These are phyloP conservation scores for Gambelia wislizenii DNA, from an alignment of 2,797 vertebrate species.

Conservation along the genomic window DNA sequence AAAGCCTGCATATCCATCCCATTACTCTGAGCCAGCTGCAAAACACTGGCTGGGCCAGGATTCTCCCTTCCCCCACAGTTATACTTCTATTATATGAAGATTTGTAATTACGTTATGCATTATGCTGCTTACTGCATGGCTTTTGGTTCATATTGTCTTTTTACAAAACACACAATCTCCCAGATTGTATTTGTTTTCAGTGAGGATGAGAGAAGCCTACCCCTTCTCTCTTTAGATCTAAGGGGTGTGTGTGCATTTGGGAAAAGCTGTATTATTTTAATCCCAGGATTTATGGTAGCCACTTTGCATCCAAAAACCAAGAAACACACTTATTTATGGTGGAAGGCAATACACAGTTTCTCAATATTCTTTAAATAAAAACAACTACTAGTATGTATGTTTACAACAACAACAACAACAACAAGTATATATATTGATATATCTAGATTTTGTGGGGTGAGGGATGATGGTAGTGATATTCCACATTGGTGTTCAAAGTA, in stretches of 20 bases:
- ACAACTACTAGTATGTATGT: not conserved
- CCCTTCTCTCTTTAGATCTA: not conserved
- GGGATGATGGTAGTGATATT: not conserved
- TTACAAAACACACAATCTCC: not conserved
- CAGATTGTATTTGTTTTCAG: not conserved
- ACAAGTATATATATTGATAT: not conserved
- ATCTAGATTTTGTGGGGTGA: not conserved
- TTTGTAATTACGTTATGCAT: conserved; percentile 12
- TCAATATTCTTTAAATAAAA: not conserved
- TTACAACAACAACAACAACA: too few species aligned
- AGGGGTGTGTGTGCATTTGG: not conserved
- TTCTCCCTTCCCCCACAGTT: not conserved
- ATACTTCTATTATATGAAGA: conserved; percentile 24
- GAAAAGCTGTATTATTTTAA: not conserved
- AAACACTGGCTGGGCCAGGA: not conserved
- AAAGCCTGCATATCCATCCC: not conserved
- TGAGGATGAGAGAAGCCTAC: not conserved
- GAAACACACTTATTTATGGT: not conserved
- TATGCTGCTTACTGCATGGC: not conserved
- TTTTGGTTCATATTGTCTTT: not conserved
- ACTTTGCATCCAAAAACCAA: not conserved
- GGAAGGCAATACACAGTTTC: not conserved
- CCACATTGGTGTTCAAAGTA: too few species aligned
- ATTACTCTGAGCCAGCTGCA: conserved; percentile 21
- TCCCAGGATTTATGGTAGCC: not conserved